Percentiles rank a stretch among this genome's conserved stretches.
Conservation (phyloP, 2,113 vertebrate genomes). For the Mormoops blainvillei region DNA sequence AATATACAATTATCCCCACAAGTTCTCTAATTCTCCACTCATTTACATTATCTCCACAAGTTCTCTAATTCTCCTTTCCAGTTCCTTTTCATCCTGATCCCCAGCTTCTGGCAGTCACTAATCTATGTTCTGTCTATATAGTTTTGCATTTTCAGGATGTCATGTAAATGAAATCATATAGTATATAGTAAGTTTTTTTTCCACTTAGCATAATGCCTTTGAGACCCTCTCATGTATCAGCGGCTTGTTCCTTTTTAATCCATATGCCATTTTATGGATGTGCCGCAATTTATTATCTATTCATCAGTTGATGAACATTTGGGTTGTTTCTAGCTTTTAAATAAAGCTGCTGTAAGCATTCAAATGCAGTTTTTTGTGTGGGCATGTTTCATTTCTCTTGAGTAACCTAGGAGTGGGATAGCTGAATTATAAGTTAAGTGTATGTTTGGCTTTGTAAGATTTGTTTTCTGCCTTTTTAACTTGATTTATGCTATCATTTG, state of each 20-base stretch:
- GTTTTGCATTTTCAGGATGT: conserved; percentile 4
- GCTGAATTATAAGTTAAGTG: background rate
- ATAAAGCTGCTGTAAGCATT: background rate
- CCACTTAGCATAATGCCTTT: background rate
- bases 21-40: background rate
- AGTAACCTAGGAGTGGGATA: background rate
- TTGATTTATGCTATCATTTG: background rate
- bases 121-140: background rate
- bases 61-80: background rate
- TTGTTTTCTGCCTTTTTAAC: background rate
- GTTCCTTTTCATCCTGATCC: background rate
- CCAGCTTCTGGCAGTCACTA: background rate
- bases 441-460: background rate
- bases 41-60: background rate
- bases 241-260: background rate
- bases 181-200: background rate
- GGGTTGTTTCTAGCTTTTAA: background rate
- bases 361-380: background rate
- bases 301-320: background rate
- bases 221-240: background rate
- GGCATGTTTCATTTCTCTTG: background rate
- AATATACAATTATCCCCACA: background rate
- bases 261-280: background rate
- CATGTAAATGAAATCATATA: background rate
- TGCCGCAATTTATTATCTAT: background rate